Base-by-base conservation (phyloP, 2,797 vertebrate species). In the Ibycter americanus region DNA sequence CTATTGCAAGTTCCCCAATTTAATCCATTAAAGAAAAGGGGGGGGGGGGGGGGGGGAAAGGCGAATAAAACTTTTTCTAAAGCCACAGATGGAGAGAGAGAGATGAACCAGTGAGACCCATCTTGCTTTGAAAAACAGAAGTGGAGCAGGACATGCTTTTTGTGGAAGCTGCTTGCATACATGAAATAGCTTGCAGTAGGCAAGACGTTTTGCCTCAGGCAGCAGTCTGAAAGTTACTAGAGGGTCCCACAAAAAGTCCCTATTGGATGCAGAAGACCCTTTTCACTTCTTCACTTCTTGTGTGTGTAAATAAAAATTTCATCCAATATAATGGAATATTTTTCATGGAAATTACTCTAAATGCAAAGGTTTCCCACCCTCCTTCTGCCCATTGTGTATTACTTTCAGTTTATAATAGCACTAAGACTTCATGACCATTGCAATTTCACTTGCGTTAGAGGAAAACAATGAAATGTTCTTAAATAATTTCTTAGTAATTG, bases 401-500 rank as follows among this genome's bases (percentile, higher is more conserved):
- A 58, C 46, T 84, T 91, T 65, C 83, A 73, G 76, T 93, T 95
- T 94, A 70, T 93, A 94, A 52, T 79, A 89, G 26, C 72, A 61
- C 67, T 87, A 93, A 87, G 83, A 90, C n/a, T 73, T 95, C 54
- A 47, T 95, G 68, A 91, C 32, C n/a, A 90, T 38, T 91, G 79
- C 94, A 94, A 95, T 96, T 97, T 71, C 80, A 91, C 84, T 95
- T 89, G 74, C 72, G 73, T 97, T 87, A 93, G 87, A 96, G 92
- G 74, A 95, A 96, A 97, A 93, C 58, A 95, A 81, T 93, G 91
- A 93, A 89, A 88, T 34, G 7, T 87, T 93, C 65, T 95, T 86
- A 91, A 92, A 95, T 90, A 93, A 96, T 97, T 98, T 91, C 66
- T 61, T 71, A 87, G 44, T 96, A 97, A 96, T 93, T 98, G 79